phyloP scores from a whole-genome alignment of 2,888 invertebrate genomes.

The Alentia gelatinosa region DNA sequence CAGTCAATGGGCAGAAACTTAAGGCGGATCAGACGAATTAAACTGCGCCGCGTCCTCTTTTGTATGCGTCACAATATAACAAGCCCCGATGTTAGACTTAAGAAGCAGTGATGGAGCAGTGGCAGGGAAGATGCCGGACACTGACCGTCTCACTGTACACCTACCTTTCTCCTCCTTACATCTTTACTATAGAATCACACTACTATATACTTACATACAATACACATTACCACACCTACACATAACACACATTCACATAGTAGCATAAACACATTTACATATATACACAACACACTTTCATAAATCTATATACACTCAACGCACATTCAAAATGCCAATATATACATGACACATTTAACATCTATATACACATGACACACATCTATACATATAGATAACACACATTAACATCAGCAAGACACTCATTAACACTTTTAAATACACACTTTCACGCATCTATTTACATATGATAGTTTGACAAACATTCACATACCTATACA shows the following conservation, averaged over 20 bases:
- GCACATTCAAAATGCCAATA: no score
- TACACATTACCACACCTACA: background rate
- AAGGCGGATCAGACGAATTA: slow-evolving; percentile 27
- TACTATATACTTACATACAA: no score
- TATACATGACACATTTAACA: background rate
- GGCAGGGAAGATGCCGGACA: background rate
- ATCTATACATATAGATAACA: background rate
- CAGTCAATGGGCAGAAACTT: slow-evolving; percentile 49
- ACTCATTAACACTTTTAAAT: background rate
- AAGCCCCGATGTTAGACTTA: background rate
- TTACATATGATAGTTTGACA: no score
- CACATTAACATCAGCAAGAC: background rate
- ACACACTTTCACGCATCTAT: background rate
- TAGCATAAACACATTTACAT: background rate
- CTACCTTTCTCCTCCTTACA: background rate
- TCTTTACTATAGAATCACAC: no score
- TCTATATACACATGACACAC: background rate
- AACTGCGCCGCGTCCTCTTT: background rate
- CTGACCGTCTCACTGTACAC: background rate
- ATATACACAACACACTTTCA: background rate
- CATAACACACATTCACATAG: background rate
- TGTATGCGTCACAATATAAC: background rate
- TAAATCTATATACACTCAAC: no score
- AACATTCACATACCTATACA: background rate
- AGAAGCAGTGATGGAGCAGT: background rate